Conservation (phyloP, 2,888 invertebrate genomes). For the Cataglyphis albicans region DNA sequence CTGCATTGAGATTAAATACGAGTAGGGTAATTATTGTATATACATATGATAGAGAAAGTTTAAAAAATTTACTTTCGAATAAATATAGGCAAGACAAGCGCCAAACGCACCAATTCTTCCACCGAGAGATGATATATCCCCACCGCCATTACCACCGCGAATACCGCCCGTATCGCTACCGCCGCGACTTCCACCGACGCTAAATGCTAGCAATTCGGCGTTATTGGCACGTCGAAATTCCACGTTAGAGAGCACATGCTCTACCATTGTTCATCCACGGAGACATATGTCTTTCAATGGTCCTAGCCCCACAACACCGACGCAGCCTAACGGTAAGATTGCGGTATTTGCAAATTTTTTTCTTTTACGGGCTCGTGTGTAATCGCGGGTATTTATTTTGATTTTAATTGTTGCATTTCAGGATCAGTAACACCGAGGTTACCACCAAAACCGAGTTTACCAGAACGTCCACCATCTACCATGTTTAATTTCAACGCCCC, state of each 20-base stretch:
- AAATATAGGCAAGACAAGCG: slow-evolving; percentile 87
- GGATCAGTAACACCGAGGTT: slow-evolving; percentile 84
- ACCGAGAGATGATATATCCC: slow-evolving; percentile 89
- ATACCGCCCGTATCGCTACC: slow-evolving; percentile 81
- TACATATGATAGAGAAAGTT: background rate
- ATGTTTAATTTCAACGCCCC: slow-evolving; percentile 85
- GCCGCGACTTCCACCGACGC: slow-evolving; percentile 80
- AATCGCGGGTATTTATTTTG: background rate
- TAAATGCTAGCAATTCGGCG: slow-evolving; percentile 83
- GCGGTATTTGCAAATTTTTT: background rate
- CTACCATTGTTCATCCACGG: slow-evolving; percentile 78
- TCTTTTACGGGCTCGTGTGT: background rate
- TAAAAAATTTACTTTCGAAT: background rate
- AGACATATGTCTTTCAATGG: slow-evolving; percentile 85
- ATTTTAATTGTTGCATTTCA: slow-evolving; percentile 57
- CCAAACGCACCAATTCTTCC: slow-evolving; percentile 91
- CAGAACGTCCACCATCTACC: slow-evolving; percentile 83
- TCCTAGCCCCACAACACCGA: slow-evolving; percentile 83
- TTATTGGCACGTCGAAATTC: slow-evolving; percentile 84
- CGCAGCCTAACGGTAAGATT: slow-evolving; percentile 83
- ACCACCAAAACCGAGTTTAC: slow-evolving; percentile 83
- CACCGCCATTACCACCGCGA: slow-evolving; percentile 90
- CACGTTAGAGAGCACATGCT: slow-evolving; percentile 80
- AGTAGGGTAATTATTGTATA: background rate
- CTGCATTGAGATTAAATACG: background rate